Base-by-base conservation (phyloP, 2,113 vertebrate genomes). In the Hemiscyllium ocellatum region DNA sequence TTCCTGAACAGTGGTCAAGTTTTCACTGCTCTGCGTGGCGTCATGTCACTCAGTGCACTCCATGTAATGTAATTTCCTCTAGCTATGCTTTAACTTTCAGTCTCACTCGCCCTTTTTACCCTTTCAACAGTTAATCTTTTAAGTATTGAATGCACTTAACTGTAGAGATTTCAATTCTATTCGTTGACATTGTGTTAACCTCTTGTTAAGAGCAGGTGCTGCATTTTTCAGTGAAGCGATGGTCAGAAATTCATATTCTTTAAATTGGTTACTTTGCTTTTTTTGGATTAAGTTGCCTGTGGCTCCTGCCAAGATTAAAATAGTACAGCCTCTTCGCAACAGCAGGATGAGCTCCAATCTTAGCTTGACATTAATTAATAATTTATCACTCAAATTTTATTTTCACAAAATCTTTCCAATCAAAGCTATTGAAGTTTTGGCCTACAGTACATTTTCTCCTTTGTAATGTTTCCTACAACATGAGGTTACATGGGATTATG, bases 61-160 rank as follows among this genome's bases (percentile, higher is more conserved):
- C 93, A 50, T 72, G 37, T 47, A 69, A 95, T 95, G 37, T 72
- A 15, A 95, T 95, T 95, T 66, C 89, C 37, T 47, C 68, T 42
- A 95, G 42, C 17, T 66, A 69, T 24, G n/a, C 65, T 69, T 69
- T 26, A 95, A 24, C 65, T 69, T 94, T 94, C 52, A 89, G 22
- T 50, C 5, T 52, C 50, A 87, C 24, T 52, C 89, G 37, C n/a
- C 65, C 52, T 17, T 94, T 66, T 94, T 66, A 68, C 42, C n/a
- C n/a, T 42, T 42, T 24, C 68, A 20, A 69, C 37, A 70, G 68
- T 95, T 47, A 47, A 95, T 93, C 29, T 68, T 66, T 37, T 3
- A 50, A 33, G 66, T 50, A 47, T 72, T 72, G n/a, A 42, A 50
- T 29, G 66, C 24, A 70, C 10, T 15, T 22, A 37, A 37, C 70